Conservation (phyloP, 2,888 invertebrate species). For the Ditula angustiorana region DNA sequence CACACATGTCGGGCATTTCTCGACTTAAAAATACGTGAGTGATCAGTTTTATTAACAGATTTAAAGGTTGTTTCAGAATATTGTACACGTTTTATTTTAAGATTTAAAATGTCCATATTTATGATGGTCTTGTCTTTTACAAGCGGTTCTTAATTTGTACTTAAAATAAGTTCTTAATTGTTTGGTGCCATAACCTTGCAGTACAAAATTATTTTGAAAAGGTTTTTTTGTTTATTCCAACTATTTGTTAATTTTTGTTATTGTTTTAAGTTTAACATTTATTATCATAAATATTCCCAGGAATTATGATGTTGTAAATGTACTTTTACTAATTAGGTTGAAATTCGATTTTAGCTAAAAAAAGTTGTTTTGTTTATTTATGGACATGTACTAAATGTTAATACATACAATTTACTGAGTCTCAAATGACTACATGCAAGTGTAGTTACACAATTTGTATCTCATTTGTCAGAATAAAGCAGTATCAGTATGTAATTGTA, state of each 20-base stretch:
- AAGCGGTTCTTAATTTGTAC: constrained; percentile 6
- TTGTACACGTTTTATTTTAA: neutral
- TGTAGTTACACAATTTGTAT: constrained; percentile 25
- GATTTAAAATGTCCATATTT: neutral
- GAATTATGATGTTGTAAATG: constrained; percentile 7
- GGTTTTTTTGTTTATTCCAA: neutral
- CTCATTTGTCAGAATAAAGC: constrained; percentile 29
- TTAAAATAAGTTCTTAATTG: constrained; percentile 16
- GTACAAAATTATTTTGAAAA: constrained; percentile 42
- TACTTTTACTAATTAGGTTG: constrained; percentile 3
- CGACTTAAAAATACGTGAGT: too few species aligned
- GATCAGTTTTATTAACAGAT: too few species aligned
- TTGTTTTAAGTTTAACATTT: neutral
- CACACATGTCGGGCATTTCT: too few species aligned
- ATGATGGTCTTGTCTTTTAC: neutral
- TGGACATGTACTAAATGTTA: constrained; percentile 3
- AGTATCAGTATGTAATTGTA: constrained; percentile 4
- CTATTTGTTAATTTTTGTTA: too few species aligned
- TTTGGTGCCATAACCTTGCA: constrained; percentile 44
- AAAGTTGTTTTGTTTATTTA: neutral
- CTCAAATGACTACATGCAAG: constrained; percentile 26
- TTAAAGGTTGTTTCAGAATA: neutral
- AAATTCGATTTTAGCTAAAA: neutral
- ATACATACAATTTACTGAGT: constrained; percentile 16
- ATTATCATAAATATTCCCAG: too few species aligned